Percentiles rank a stretch among this genome's conserved stretches.
Evolutionary conservation across 2,113 vertebrate species (phyloP).

Genomic region (Hemicordylus capensis): DNA sequence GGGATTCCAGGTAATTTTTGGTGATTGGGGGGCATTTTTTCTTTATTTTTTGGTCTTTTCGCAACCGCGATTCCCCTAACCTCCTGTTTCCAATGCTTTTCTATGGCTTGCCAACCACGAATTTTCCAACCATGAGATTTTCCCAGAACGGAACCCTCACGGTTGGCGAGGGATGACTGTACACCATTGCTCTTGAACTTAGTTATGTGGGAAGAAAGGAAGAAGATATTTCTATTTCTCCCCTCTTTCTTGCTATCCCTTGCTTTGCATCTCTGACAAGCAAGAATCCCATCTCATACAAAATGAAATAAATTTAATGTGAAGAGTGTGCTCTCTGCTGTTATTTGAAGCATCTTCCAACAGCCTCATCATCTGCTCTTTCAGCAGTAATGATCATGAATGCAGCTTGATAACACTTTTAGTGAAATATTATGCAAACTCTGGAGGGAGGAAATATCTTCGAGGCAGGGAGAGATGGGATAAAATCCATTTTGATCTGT

Average conservation of each 20-base stretch:
- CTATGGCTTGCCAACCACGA: no score
- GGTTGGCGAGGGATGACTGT: no score
- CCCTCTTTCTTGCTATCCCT: fast-evolving
- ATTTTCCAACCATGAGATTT: no score
- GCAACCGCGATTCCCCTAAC: no score
- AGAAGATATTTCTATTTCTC: neutral
- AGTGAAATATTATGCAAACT: neutral
- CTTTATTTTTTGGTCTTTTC: no score
- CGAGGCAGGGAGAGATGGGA: neutral
- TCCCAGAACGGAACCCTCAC: no score
- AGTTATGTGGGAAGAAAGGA: neutral
- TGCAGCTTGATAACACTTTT: neutral
- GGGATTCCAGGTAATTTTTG: no score
- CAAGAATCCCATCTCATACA: conserved; percentile 1
- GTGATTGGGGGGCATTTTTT: no score
- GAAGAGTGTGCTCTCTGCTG: conserved; percentile 20
- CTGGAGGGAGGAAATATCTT: conserved; percentile 25
- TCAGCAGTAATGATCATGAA: conserved; percentile 27
- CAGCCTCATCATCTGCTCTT: conserved; percentile 14
- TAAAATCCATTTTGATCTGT: neutral
- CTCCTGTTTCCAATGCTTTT: no score
- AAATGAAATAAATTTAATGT: neutral
- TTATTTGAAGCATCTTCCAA: conserved; percentile 26
- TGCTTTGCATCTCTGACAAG: neutral
- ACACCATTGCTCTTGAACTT: neutral